Evolutionary conservation across 2,797 vertebrate species (phyloP), one percentile per base, ranked within the genome.

Genomic region (Lepus townsendii): DNA sequence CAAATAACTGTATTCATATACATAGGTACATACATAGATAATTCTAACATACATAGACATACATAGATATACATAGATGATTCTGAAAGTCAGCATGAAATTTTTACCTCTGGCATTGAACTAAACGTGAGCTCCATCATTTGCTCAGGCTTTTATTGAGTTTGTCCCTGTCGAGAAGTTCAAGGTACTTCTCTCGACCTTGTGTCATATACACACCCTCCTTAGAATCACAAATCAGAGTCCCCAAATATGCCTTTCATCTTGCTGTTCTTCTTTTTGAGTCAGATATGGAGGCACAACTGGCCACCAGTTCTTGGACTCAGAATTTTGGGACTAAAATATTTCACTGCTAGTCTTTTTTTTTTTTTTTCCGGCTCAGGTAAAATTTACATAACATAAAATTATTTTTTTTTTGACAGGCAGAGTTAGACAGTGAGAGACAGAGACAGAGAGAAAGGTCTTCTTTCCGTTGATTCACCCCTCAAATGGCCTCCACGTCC

Each of bases 121-220:
- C 20, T 78, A 62, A 35, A 13, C 1, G 0, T 71, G 30, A 76
- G 7, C 57, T 83, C 30, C 0, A 0, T 3, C 6, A 54, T 65
- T 47, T 35, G 14, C 10, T n/a, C 19, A 47, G 30, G 24, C 24
- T 91, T 22, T 63, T 84, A 22, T 73, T 85, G 68, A 63, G 16
- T 11, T 50, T 65, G 42, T 22, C 54, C 17, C 60, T 90, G 72
- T 87, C 57, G 72, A 89, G 57, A 96, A 50, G 4, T 50, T 60
- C 54, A 24, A 52, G 35, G 72, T 80, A 50, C 32, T 57, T 68
- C 78, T 75, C 17, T 79, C 42, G 77, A 63, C 54, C 89, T 50
- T 27, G 1, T 5, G 13, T 50, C 63, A 19, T 35, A 26, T 26
- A 7, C n/a, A 69, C 12, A 1, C 2, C 54, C 47, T 86, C 22